Conservation (phyloP, 2,888 invertebrate genomes). For the Platycheirus albimanus region DNA sequence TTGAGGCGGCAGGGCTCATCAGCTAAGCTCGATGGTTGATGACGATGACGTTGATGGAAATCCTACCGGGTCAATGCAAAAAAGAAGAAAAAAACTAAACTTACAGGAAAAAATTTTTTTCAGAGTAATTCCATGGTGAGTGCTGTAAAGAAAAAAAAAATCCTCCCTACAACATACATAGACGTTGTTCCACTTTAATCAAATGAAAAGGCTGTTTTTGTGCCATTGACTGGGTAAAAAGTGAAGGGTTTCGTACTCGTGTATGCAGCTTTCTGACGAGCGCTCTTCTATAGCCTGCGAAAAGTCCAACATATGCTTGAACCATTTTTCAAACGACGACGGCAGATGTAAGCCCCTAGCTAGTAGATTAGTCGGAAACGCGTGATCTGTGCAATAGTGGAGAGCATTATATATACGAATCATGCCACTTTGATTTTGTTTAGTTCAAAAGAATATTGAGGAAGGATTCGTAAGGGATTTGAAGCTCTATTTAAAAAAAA, state of each 20-base stretch:
- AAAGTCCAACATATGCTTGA: slow-evolving; percentile 21
- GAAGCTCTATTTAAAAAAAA: no score
- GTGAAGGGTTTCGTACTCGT: slow-evolving; percentile 26
- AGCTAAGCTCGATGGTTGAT: slow-evolving; percentile 45
- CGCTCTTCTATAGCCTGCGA: slow-evolving; percentile 34
- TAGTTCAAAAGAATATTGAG: no score
- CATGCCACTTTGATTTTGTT: no score
- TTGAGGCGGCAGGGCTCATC: slow-evolving; percentile 36
- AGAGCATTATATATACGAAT: no score
- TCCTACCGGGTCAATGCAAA: slow-evolving; percentile 37
- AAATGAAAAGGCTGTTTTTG: slow-evolving; percentile 38
- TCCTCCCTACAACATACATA: slow-evolving; percentile 14
- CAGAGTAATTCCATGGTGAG: slow-evolving; percentile 21
- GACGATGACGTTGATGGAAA: slow-evolving; percentile 71
- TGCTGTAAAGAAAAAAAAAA: slow-evolving; percentile 5
- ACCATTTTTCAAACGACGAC: slow-evolving; percentile 33
- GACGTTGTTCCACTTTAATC: slow-evolving; percentile 46
- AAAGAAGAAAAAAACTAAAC: no score
- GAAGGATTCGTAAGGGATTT: no score
- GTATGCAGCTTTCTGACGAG: slow-evolving; percentile 24
- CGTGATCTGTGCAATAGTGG: neutral
- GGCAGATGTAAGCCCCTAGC: neutral
- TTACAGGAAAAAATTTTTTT: slow-evolving; percentile 9
- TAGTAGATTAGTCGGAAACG: neutral
- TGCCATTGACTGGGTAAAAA: slow-evolving; percentile 22